A percentile compares a stretch with the other conserved stretches of the same genome.
These are phyloP conservation scores for Ostrea edulis DNA, from an alignment of 1,140 invertebrate genomes.

Conservation along the genomic window DNA sequence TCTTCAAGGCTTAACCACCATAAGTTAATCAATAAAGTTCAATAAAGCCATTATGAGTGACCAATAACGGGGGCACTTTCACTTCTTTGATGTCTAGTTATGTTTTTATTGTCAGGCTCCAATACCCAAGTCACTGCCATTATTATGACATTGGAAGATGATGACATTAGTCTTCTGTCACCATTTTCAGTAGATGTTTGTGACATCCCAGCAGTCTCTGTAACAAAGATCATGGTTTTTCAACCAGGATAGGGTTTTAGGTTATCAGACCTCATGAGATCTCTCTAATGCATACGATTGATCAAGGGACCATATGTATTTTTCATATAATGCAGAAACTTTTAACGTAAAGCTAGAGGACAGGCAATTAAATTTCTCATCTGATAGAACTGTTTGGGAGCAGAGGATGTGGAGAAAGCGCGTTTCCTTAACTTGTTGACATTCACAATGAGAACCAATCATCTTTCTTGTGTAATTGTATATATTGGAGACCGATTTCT, in stretches of 20 bases:
- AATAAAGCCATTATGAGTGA: neutral
- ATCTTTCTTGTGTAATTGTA: constrained; percentile 14
- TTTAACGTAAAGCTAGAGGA: neutral
- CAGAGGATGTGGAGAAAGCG: neutral
- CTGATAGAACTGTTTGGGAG: neutral
- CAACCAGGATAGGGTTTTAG: neutral
- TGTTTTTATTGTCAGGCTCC: neutral
- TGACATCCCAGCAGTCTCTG: no score
- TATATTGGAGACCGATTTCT: neutral
- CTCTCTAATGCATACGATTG: neutral
- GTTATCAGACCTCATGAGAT: neutral
- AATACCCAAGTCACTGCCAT: neutral
- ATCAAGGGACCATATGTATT: neutral
- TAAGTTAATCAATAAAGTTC: neutral
- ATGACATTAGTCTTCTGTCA: no score
- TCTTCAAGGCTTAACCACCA: neutral
- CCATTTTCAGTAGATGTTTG: no score
- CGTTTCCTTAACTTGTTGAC: constrained; percentile 29
- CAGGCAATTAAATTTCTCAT: neutral
- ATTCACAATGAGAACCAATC: neutral
- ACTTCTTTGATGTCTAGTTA: neutral
- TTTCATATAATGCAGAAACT: neutral
- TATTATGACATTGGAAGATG: neutral
- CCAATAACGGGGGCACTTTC: neutral
- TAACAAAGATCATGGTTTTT: neutral